Percentiles rank a stretch among this genome's conserved stretches.
phyloP scores from a whole-genome alignment of 1,140 invertebrate genomes.

The Scaptomyza graminum region DNA sequence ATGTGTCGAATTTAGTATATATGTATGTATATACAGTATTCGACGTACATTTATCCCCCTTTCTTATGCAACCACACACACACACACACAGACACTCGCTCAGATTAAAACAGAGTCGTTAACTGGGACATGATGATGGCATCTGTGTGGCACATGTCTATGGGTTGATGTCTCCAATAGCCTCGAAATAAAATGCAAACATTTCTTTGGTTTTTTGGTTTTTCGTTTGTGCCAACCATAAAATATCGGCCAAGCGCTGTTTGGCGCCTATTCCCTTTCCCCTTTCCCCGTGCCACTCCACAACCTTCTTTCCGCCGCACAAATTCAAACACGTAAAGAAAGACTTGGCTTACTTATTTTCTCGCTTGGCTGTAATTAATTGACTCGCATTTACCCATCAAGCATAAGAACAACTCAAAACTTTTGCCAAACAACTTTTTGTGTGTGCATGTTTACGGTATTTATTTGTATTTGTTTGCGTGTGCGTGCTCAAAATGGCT shows the following conservation, averaged over 20 bases:
- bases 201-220: constrained; percentile 44
- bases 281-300: no score
- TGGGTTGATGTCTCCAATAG: constrained; percentile 55
- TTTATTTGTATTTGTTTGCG: constrained; percentile 2
- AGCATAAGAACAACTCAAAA: constrained; percentile 54
- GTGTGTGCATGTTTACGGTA: not conserved
- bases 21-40: constrained; percentile 47
- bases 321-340: not conserved
- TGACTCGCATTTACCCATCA: constrained; percentile 72
- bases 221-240: constrained; percentile 44
- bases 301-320: constrained; percentile 23
- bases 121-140: constrained; percentile 42
- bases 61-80: constrained; percentile 65
- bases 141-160: constrained; percentile 42
- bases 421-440: constrained; percentile 53
- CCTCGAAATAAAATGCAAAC: constrained; percentile 64
- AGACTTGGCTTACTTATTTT: constrained; percentile 15
- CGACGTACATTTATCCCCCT: constrained; percentile 63
- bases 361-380: constrained; percentile 71
- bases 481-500: constrained; percentile 29
- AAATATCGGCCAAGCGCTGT: constrained; percentile 58
- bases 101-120: constrained; percentile 16
- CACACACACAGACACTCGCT: constrained; percentile 14
- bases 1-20: constrained; percentile 56
- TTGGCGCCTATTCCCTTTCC: constrained; percentile 13